phyloP scores from a whole-genome alignment of 2,113 vertebrate genomes.

The Psilopsiagon aurifrons region DNA sequence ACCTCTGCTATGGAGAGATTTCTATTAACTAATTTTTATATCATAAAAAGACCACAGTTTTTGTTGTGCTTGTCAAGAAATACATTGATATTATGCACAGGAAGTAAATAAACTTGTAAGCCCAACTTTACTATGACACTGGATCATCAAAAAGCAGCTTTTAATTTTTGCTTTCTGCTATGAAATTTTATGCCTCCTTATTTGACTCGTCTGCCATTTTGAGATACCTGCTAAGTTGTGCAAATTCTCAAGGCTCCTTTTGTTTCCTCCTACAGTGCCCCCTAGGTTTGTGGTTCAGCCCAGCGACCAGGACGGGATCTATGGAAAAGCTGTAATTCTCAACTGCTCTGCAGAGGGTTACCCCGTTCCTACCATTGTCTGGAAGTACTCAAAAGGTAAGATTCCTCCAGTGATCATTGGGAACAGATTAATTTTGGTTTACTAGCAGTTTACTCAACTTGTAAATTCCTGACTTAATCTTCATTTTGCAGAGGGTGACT shows the following conservation, averaged over 20 bases:
- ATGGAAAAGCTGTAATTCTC: constrained; percentile 94
- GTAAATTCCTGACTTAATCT: background rate
- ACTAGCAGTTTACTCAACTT: background rate
- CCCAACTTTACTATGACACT: background rate
- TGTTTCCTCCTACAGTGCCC: constrained; percentile 81
- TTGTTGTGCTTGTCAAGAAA: background rate
- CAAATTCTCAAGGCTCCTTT: background rate
- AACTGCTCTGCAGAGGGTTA: constrained; percentile 98
- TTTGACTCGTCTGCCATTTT: background rate
- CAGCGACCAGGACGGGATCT: constrained; percentile 96
- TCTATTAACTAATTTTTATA: background rate
- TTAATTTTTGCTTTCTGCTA: accelerated
- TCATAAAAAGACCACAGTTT: background rate
- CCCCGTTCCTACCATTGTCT: constrained; percentile 95
- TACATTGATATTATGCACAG: background rate
- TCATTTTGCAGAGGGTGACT: background rate
- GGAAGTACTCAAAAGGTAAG: constrained; percentile 99
- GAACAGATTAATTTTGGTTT: background rate
- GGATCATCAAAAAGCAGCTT: background rate
- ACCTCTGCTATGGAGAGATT: background rate
- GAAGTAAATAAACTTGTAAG: background rate
- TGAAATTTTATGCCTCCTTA: background rate
- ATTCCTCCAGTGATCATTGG: background rate
- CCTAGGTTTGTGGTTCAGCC: constrained; percentile 98
- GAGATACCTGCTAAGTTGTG: background rate